Conservation (phyloP, 2,113 vertebrate species). For the Ibidorhyncha struthersii region DNA sequence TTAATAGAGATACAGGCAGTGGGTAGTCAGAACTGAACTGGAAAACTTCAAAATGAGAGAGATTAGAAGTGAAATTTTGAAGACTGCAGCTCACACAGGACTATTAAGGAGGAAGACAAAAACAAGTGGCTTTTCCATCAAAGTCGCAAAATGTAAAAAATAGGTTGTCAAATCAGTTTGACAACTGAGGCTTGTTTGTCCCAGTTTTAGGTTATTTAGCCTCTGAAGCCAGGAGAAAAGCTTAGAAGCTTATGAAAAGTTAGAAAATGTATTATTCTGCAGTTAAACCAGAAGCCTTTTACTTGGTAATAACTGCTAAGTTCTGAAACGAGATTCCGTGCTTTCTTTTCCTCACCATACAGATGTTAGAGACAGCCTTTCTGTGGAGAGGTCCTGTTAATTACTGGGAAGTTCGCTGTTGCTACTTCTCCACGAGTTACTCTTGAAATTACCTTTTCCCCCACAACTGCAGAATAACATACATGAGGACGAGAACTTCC, state of each 20-base stretch:
- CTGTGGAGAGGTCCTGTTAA: background rate
- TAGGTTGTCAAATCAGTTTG: constrained; percentile 35
- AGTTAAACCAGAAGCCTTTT: background rate
- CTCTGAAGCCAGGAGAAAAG: constrained; percentile 34
- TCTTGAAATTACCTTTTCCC: background rate
- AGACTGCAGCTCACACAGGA: background rate
- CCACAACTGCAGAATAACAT: background rate
- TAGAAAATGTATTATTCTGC: constrained; percentile 7
- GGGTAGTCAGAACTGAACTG: background rate
- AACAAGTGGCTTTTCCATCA: constrained; percentile 42
- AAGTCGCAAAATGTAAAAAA: constrained; percentile 42
- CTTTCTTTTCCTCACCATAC: background rate
- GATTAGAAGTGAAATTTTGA: constrained; percentile 53
- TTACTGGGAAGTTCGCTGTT: background rate
- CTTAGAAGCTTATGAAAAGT: constrained; percentile 20
- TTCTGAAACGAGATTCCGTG: background rate
- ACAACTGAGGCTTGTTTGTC: constrained; percentile 47
- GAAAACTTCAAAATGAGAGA: constrained; percentile 26
- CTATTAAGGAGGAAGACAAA: constrained; percentile 18
- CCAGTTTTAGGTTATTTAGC: constrained; percentile 41
- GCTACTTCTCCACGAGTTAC: accelerated
- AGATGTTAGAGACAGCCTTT: background rate
- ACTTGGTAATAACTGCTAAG: background rate
- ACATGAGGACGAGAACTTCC: background rate
- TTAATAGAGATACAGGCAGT: constrained; percentile 34